Conservation (phyloP, 1,140 invertebrate genomes). For the Drosophila jambulina region DNA sequence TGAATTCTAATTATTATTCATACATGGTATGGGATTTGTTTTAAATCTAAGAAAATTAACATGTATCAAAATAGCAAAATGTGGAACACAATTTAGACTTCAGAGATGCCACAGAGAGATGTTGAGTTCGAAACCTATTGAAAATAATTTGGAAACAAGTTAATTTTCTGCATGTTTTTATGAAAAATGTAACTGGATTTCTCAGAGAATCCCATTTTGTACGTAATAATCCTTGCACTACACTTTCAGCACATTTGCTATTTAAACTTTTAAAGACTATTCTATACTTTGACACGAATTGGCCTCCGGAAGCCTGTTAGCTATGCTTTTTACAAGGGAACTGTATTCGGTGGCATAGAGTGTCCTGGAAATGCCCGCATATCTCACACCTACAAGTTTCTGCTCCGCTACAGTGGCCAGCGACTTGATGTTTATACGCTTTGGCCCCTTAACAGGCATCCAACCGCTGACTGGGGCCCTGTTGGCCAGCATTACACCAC, state of each 20-base stretch:
- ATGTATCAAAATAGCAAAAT: not conserved
- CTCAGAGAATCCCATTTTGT: not conserved
- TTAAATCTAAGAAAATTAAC: not conserved
- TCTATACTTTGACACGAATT: constrained; percentile 5
- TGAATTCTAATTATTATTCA: constrained; percentile 9
- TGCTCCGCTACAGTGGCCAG: constrained; percentile 36
- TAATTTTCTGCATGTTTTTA: not conserved
- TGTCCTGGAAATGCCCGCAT: constrained; percentile 50
- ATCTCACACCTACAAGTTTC: constrained; percentile 41
- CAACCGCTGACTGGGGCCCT: constrained; percentile 88
- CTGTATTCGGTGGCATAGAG: constrained; percentile 72
- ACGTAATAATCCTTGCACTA: not conserved
- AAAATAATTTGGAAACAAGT: not conserved
- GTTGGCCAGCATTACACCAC: constrained; percentile 90
- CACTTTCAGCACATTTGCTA: not conserved
- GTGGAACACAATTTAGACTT: too few relatives aligned
- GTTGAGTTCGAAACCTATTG: too few relatives aligned
- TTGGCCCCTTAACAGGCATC: constrained; percentile 89
- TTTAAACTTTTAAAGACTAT: not conserved
- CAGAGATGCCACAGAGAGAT: too few relatives aligned
- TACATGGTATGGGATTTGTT: too few relatives aligned
- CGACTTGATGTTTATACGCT: constrained; percentile 57
- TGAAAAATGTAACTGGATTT: too few relatives aligned
- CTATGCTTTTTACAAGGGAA: constrained; percentile 58
- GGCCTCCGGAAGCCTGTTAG: not conserved